phyloP scores from a whole-genome alignment of 2,888 invertebrate species.

The Bellardia bayeri region DNA sequence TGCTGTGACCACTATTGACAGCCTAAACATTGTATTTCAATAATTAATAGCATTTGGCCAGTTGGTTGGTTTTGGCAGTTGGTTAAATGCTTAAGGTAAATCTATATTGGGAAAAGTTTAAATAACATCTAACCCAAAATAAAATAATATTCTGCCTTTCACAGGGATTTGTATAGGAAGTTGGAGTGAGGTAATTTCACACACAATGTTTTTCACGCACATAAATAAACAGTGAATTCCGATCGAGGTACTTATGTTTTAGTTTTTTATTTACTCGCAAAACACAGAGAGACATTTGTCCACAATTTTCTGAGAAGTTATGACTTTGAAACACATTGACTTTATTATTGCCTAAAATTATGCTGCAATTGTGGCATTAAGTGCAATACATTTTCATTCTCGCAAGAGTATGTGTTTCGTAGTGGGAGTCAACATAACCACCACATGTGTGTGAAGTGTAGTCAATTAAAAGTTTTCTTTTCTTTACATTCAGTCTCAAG shows the following conservation, averaged over 20 bases:
- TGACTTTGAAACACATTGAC: background rate
- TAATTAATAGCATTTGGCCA: background rate
- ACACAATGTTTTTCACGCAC: background rate
- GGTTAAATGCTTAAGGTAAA: background rate
- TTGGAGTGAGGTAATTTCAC: no score
- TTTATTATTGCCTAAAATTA: conserved; percentile 12
- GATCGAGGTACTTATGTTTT: background rate
- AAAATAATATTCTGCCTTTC: background rate
- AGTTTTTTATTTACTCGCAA: background rate
- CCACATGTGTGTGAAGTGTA: conserved; percentile 5
- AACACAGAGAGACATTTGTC: background rate
- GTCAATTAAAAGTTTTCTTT: conserved; percentile 45
- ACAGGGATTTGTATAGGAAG: background rate
- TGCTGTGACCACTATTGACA: background rate
- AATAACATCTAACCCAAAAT: background rate
- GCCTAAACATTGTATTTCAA: background rate
- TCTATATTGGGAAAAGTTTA: conserved; percentile 3
- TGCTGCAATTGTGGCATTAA: conserved; percentile 3
- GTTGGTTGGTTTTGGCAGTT: background rate
- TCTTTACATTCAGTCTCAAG: conserved; percentile 1
- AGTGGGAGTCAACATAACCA: background rate
- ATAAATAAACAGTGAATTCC: background rate
- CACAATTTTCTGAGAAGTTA: background rate
- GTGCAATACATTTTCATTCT: conserved; percentile 6
- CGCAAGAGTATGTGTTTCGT: no score